phyloP scores from a whole-genome alignment of 2,888 invertebrate genomes.

The Chrysolina haemoptera region DNA sequence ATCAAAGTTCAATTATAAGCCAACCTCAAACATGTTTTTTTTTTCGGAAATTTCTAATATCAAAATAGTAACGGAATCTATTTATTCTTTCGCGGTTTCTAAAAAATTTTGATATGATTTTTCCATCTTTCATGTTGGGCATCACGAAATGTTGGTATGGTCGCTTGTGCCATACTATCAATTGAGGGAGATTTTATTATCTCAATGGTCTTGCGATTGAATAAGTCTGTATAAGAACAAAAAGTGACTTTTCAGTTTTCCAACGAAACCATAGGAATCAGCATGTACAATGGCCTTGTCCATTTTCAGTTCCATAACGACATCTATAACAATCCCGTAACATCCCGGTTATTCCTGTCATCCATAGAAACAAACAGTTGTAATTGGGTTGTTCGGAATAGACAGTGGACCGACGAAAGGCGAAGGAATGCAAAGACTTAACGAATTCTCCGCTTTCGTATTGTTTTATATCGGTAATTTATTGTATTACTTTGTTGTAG shows the following conservation, averaged over 20 bases:
- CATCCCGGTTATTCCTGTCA: slow-evolving; percentile 40
- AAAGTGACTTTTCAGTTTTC: background rate
- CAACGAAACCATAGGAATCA: slow-evolving; percentile 32
- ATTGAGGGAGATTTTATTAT: no score
- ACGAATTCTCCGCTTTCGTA: slow-evolving; percentile 68
- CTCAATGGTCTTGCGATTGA: background rate
- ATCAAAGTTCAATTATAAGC: no score
- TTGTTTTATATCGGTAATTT: slow-evolving; percentile 70
- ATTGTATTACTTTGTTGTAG: slow-evolving; percentile 69
- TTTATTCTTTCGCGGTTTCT: no score
- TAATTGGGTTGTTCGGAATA: slow-evolving; percentile 56
- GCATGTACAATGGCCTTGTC: slow-evolving; percentile 31
- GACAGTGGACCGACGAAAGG: slow-evolving; percentile 55
- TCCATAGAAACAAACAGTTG: slow-evolving; percentile 40
- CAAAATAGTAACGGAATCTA: no score
- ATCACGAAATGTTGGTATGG: no score
- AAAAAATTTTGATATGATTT: no score
- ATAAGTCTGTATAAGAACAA: background rate
- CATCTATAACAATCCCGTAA: slow-evolving; percentile 35
- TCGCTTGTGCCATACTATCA: no score
- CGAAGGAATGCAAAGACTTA: slow-evolving; percentile 68
- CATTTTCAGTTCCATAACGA: slow-evolving; percentile 30
- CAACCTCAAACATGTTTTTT: no score
- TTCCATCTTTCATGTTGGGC: no score
- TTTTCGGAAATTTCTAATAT: no score